These are phyloP conservation scores for Hydrolagus colliei DNA, from an alignment of 2,797 vertebrate species.

Conservation along the genomic window DNA sequence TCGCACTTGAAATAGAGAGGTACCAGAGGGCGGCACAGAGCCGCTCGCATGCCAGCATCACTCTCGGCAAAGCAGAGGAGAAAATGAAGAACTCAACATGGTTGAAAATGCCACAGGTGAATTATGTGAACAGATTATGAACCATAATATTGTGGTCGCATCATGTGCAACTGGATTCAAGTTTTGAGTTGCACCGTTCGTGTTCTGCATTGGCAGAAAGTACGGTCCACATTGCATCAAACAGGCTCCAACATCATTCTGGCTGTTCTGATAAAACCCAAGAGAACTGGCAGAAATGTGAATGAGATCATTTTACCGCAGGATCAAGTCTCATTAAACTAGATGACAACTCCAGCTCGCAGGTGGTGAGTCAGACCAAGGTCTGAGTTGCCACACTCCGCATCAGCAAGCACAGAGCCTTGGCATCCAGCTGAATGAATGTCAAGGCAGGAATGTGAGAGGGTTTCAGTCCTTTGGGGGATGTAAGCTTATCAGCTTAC, in stretches of 20 bases:
- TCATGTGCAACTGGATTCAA: neutral
- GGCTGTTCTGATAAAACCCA: neutral
- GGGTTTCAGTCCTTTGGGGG: neutral
- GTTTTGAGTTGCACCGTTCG: neutral
- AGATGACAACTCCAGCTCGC: neutral
- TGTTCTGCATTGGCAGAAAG: neutral
- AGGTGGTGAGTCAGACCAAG: slow-evolving; percentile 12
- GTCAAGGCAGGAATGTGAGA: neutral
- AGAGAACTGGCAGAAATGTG: neutral
- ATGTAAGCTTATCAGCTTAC: neutral
- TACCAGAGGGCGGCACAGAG: too few species aligned
- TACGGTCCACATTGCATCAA: neutral
- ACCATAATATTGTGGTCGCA: neutral
- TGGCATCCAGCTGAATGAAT: neutral
- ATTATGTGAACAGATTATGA: too few species aligned
- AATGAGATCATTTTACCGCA: slow-evolving; percentile 24
- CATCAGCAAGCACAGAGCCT: neutral
- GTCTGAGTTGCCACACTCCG: neutral
- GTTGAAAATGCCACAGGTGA: too few species aligned
- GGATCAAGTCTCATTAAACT: slow-evolving; percentile 10
- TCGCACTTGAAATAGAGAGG: too few species aligned
- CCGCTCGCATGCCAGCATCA: too few species aligned
- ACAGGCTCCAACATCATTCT: neutral
- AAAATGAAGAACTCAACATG: too few species aligned
- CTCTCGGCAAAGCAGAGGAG: too few species aligned